Base-by-base conservation (phyloP, 2,888 invertebrate genomes). In the Melieria crassipennis region DNA sequence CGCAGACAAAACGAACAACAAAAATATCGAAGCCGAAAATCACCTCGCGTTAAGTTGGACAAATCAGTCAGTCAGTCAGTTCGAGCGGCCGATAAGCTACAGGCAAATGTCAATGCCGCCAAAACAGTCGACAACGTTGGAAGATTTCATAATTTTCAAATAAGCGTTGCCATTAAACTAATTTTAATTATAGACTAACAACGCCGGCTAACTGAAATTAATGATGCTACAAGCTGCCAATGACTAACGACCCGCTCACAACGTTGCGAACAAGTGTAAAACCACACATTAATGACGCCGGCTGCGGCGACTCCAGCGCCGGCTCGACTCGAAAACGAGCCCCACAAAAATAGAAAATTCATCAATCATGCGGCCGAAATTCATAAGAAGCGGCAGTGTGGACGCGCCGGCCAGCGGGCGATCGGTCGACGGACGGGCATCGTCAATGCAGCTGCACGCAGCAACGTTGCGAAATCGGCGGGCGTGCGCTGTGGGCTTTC, bases 281-380 rank as follows among this genome's bases (percentile, higher is more conserved):
- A 67, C 61, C 67, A 61, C 67, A 67, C 60, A 67, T 67, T 67
- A 67, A 67, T 67, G 60, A 67, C 61, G 67, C 67, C 30, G 30
- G 30, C 30, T 30, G 30, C 30, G 30, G 30, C 30, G 30, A 30
- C 30, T 30, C 30, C 30, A 30, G 30, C 3, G 30, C 30, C 30
- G 30, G 30, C 30, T 30, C 30, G 30, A 30, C 30, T 30, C 30
- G 48, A 52, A 67, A 60, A 67, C 50, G 7, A 42, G 50, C 45
- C n/a, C 43, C 45, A 7, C 45, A 16, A 67, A 67, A 67, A 67
- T 67, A 67, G 67, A 61, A 67, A 67, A 60, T 16, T 67, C 67
- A 67, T 67, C 61, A 67, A 67, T 67, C 67, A 67, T 67, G 16
- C 47, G 58, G 52, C 47, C 52, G 42, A 67, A 60, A 45, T 52